Evolutionary conservation across 2,113 vertebrate genomes (phyloP).

Genomic region (Heterotis niloticus): DNA sequence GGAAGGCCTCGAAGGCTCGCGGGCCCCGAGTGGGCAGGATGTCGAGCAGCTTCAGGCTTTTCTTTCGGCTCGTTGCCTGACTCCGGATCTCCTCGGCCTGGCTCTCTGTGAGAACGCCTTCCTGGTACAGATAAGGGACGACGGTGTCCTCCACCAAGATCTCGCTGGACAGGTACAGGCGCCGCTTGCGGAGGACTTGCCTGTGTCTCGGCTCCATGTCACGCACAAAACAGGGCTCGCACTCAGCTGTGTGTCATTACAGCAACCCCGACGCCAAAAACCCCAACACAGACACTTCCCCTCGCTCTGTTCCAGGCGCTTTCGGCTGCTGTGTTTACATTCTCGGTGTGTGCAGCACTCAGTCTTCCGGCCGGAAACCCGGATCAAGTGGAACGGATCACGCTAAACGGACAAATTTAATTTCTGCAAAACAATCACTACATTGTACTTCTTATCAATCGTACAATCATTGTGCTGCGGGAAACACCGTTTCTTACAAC

Average conservation of each 20-base stretch:
- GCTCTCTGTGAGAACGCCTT: constrained; percentile 72
- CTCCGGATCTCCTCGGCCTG: constrained; percentile 80
- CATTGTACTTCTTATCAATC: too few species aligned
- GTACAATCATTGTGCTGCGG: too few species aligned
- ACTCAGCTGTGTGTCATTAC: too few species aligned
- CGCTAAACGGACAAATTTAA: too few species aligned
- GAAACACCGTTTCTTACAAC: neutral
- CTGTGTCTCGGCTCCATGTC: constrained; percentile 80
- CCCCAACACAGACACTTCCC: neutral
- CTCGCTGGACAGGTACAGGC: constrained; percentile 72
- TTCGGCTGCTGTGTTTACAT: neutral
- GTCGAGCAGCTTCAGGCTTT: constrained; percentile 74
- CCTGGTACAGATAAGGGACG: constrained; percentile 84
- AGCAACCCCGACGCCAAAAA: neutral
- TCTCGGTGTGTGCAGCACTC: neutral
- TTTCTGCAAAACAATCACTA: neutral
- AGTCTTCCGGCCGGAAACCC: neutral
- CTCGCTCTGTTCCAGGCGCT: too few species aligned
- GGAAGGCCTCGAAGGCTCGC: constrained; percentile 74
- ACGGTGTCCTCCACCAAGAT: constrained; percentile 77
- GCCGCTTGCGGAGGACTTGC: constrained; percentile 70
- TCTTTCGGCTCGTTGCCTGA: constrained; percentile 66
- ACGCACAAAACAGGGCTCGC: neutral
- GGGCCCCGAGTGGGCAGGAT: constrained; percentile 82
- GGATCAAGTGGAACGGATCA: neutral